Evolutionary conservation across 2,113 vertebrate species (phyloP), one percentile per base, ranked within the genome.

Genomic region (Barnardius zonarius): DNA sequence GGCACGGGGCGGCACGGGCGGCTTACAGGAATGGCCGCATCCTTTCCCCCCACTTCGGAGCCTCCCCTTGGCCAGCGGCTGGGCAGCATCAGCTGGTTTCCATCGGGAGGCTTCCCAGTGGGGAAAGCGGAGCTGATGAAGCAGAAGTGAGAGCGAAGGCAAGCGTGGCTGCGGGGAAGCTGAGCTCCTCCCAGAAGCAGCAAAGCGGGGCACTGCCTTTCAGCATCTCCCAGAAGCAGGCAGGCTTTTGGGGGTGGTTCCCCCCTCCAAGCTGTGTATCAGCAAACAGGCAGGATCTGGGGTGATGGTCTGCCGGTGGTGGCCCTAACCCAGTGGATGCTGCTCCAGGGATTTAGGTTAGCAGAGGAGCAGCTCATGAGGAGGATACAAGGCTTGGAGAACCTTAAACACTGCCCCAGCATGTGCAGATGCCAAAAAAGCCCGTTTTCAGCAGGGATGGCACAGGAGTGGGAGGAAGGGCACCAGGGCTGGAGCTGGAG

Each of bases 11-110:
- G 22, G 73, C 20, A 80, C 2, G 24, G 37, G 30, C 11, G 3
- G 57, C 28, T 95, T 95, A 92, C 93, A 93, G 88, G 95, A 96
- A 96, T 0, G 17, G 81, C 67, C 31, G 23, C 85, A 63, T 90
- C 63, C 72, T 61, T 46, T 73, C 8, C 25, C 62, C 73, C 51
- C 27, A 1, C n/a, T 35, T 23, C 0, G 1, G 76, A 88, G 57
- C 72, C 57, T 79, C 54, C 33, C 33, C 0, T 62, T 10, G 13
- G 87, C 49, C 72, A 39, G 87, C 2, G 9, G 57, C 90, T 0
- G 0, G 15, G 74, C 82, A 87, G 74, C 85, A n/a, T 54, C 52
- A 17, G 72, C 14, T 37, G 55, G 13, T 80, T 90, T 92, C 88
- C 90, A 76, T 74, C 5, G 80, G 82, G 82, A 88, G 57, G 46